These are phyloP conservation scores for Cataglyphis rosenhaueri DNA, from an alignment of 2,888 invertebrate species.

Conservation along the genomic window DNA sequence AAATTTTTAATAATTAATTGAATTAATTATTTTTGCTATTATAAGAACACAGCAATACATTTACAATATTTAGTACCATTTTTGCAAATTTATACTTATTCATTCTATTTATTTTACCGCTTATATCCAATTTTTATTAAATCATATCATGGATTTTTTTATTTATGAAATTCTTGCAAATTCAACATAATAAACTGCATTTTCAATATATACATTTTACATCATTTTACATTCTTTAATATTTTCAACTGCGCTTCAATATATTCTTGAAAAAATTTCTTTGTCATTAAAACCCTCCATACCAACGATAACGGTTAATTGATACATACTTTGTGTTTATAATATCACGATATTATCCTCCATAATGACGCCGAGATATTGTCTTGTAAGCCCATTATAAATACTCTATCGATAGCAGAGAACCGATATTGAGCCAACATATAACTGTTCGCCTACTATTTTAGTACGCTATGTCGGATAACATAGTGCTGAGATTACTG, in stretches of 20 bases:
- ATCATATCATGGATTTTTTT: not conserved
- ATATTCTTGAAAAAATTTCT: not conserved
- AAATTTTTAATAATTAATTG: not conserved
- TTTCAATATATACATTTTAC: not conserved
- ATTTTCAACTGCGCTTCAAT: not conserved
- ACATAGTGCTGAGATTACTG: conserved; percentile 33
- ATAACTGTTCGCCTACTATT: not conserved
- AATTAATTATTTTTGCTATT: not conserved
- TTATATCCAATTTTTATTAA: not conserved
- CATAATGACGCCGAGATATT: conserved; percentile 22
- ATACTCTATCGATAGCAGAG: conserved; percentile 7
- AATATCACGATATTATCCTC: conserved; percentile 19
- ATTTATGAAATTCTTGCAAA: too few relatives aligned
- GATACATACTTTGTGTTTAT: conserved; percentile 21
- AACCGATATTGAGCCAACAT: not conserved
- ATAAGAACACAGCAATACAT: not conserved
- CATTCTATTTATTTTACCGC: not conserved
- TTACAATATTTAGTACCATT: not conserved
- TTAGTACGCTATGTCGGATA: conserved; percentile 31
- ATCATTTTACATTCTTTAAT: not conserved
- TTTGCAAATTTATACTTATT: not conserved
- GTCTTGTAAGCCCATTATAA: conserved; percentile 11
- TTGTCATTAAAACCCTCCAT: not conserved
- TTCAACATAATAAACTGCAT: not conserved
- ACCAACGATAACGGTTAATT: not conserved